Base-by-base conservation (phyloP, 2,113 vertebrate genomes). In the Phasianus colchicus region DNA sequence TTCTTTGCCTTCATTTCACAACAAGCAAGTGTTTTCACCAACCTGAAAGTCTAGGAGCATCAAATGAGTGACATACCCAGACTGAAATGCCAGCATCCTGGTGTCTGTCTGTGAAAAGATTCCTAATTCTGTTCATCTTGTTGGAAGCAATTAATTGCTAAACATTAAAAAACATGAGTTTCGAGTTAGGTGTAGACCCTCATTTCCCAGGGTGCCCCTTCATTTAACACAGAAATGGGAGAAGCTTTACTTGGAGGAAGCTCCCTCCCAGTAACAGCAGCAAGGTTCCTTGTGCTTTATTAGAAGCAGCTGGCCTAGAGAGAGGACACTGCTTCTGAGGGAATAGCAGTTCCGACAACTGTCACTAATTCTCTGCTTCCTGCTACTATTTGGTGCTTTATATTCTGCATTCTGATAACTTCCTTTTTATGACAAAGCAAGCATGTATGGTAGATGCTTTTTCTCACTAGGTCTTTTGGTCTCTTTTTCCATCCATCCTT, bases 371-470 rank as follows among this genome's bases (percentile, higher is more conserved):
- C 58, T 78, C 61, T 36, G 17, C 14, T 72, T 21, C 36, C 64
- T 64, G 40, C 11, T 64, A 27, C 17, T 27, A 69, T 11, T 20
- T 60, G 20, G 4, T 74, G 9, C 2, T 82, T 81, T 47, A 47
- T 50, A n/a, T 20, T 67, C 67, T 50, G 25, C n/a, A 61, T 27
- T 73, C 69, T n/a, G 9, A 57, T 25, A 36, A 81, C 89, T 77
- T n/a, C 9, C 25, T 13, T 88, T 86, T 69, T 45, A 55, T 71
- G 77, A 72, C 38, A 64, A 32, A 90, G n/a, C 67, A 70, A 52
- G 5, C 38, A 2, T 15, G 11, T 8, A 10, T 16, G 27, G 16
- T 63, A 92, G 66, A 66, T 0, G 0, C 32, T 11, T 66, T 38
- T 77, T 52, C 60, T 24, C 29, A 45, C 19, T 9, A 47, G 42